Evolutionary conservation across 2,888 invertebrate species (phyloP), one percentile per base, ranked within the genome.

Genomic region (Plemyria rubiginata): DNA sequence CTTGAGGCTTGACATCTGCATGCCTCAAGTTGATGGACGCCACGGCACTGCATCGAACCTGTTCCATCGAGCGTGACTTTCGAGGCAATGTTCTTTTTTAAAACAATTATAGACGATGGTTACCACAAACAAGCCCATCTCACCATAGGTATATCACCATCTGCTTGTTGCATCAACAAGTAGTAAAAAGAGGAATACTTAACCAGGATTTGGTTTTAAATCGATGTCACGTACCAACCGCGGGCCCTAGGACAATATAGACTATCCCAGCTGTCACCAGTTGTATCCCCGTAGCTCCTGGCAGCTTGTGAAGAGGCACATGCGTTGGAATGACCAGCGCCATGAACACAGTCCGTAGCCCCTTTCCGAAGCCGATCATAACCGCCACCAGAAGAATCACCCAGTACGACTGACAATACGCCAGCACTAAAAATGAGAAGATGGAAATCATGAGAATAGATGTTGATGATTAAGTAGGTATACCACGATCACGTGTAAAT

Each of bases 331-430:
- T 95, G 11, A 96, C 95, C 4, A 96, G 82, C 0, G 95, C 95
- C 94, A 96, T 95, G 75, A 96, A 96, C 6, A 96, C 95, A 4
- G 96, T 96, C 59, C 96, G 88, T 0, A 96, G 81, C 0, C 95
- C 96, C 85, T 96, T 96, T 16, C 95, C 95, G 62, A 95, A 93
- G 0, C 96, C 96, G 66, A 96, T 94, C 68, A 95, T 93, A 0
- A 94, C 92, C 36, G 95, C 95, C 12, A 95, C 94, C 13, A 92
- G 68, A 28, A 96, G 77, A 0, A 95, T 90, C 0, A 94, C 84
- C 11, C 79, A 74, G 76, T 94, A 95, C 11, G 92, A 90, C 67
- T 94, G 94, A 36, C 94, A 93, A 73, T 94, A 93, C 2, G 96
- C 94, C 60, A 96, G 85, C 58, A 94, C 95, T 95, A 81, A 50